phyloP scores from a whole-genome alignment of 2,113 vertebrate genomes.

The Craseonycteris thonglongyai region DNA sequence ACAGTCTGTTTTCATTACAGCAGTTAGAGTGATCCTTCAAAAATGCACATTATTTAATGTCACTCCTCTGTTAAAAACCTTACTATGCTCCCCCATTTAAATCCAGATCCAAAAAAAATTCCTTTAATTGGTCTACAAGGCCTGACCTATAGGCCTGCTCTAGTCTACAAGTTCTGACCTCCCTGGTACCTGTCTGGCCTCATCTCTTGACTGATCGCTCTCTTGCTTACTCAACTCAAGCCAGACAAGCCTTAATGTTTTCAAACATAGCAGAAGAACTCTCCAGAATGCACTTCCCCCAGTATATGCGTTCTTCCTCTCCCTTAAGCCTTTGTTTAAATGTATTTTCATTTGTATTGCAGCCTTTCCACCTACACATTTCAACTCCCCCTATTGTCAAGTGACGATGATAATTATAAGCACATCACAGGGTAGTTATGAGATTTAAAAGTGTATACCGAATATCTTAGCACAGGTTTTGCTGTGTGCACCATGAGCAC shows the following conservation, averaged over 20 bases:
- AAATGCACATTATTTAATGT: neutral
- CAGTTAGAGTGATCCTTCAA: neutral
- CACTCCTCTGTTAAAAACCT: neutral
- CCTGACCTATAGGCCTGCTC: neutral
- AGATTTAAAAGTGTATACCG: neutral
- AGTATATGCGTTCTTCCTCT: neutral
- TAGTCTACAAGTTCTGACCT: rapidly evolving
- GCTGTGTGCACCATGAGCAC: neutral
- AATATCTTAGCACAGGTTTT: neutral
- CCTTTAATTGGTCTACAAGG: neutral
- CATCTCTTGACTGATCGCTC: neutral
- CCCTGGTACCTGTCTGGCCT: neutral
- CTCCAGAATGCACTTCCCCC: neutral
- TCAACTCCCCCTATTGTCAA: neutral
- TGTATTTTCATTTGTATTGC: neutral
- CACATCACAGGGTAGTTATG: neutral
- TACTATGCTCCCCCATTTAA: neutral
- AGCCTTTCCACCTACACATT: neutral
- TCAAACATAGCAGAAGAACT: neutral
- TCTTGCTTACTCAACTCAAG: neutral
- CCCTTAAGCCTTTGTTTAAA: neutral
- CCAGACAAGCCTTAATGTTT: neutral
- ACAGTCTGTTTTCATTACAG: neutral
- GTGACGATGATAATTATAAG: neutral
- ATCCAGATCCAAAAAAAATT: neutral